phyloP scores from a whole-genome alignment of 2,888 invertebrate species.

The Drosophila buzzatii region DNA sequence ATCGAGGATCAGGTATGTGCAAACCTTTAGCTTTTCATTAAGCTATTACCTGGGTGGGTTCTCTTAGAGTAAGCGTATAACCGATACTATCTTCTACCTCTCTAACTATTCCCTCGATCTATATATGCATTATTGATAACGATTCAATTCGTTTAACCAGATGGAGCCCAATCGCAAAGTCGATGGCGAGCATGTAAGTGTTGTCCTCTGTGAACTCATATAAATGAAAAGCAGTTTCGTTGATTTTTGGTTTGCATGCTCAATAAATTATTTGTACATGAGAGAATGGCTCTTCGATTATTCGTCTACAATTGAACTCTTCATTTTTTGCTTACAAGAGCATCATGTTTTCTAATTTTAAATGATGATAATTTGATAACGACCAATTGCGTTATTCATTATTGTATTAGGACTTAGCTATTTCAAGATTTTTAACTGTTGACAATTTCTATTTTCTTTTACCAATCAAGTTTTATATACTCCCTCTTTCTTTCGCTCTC shows the following conservation, averaged over 20 bases:
- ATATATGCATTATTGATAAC: conserved; percentile 32
- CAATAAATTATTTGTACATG: background rate
- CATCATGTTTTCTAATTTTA: background rate
- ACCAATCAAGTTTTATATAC: background rate
- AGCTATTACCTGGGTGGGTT: background rate
- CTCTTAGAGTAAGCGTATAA: conserved; percentile 12
- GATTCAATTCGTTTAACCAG: conserved; percentile 83
- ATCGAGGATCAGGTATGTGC: conserved; percentile 96
- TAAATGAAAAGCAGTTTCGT: conserved; percentile 1
- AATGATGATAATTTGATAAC: background rate
- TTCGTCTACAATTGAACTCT: background rate
- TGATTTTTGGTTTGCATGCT: conserved; percentile 25
- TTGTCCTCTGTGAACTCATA: conserved; percentile 18
- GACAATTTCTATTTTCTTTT: background rate
- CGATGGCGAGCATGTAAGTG: conserved; percentile 93
- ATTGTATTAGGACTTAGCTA: too few relatives aligned
- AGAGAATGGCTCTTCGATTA: background rate
- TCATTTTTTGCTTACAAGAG: background rate
- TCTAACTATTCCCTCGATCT: conserved; percentile 27
- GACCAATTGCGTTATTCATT: too few relatives aligned
- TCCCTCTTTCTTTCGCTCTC: background rate
- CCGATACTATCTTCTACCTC: conserved; percentile 28
- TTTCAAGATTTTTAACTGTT: background rate
- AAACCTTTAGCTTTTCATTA: too few relatives aligned
- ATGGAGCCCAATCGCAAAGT: conserved; percentile 94